Evolutionary conservation across 2,797 vertebrate species (phyloP).

Genomic region (Philypnodon macrostomus): DNA sequence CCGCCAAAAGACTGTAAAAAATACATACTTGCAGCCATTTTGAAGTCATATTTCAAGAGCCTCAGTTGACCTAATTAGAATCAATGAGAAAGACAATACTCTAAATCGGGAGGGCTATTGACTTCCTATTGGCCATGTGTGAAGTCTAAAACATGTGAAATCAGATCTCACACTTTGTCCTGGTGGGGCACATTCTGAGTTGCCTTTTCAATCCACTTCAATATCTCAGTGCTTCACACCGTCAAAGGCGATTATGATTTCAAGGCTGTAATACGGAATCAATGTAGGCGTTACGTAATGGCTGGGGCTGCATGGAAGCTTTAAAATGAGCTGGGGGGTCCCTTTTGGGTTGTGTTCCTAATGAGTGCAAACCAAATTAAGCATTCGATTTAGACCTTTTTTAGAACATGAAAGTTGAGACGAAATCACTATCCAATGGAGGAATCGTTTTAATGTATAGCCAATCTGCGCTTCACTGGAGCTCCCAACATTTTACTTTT

Average conservation of each 20-base stretch:
- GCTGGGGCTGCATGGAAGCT: constrained; percentile 45
- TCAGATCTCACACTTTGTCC: constrained; percentile 25
- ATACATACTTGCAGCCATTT: constrained; percentile 1
- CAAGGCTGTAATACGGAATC: constrained; percentile 51
- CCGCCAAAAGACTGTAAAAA: neutral
- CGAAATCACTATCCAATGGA: constrained; percentile 48
- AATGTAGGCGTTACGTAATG: constrained; percentile 51
- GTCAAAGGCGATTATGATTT: constrained; percentile 57
- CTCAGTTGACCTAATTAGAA: constrained; percentile 34
- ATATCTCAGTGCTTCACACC: constrained; percentile 38
- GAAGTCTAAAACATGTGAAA: constrained; percentile 38
- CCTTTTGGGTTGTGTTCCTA: constrained; percentile 57
- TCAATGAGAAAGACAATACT: constrained; percentile 28
- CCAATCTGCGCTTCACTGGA: neutral
- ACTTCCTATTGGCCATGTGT: constrained; percentile 29
- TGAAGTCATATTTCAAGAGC: constrained; percentile 18
- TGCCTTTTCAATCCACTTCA: constrained; percentile 46
- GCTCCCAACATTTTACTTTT: constrained; percentile 6
- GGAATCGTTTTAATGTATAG: constrained; percentile 39
- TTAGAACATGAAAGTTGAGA: constrained; percentile 66
- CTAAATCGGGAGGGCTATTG: constrained; percentile 12
- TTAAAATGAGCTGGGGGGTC: constrained; percentile 52
- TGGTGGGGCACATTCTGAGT: constrained; percentile 27
- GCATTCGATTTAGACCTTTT: constrained; percentile 62
- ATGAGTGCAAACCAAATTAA: constrained; percentile 69